phyloP scores from a whole-genome alignment of 2,797 vertebrate species.

The Sebastes cheni region DNA sequence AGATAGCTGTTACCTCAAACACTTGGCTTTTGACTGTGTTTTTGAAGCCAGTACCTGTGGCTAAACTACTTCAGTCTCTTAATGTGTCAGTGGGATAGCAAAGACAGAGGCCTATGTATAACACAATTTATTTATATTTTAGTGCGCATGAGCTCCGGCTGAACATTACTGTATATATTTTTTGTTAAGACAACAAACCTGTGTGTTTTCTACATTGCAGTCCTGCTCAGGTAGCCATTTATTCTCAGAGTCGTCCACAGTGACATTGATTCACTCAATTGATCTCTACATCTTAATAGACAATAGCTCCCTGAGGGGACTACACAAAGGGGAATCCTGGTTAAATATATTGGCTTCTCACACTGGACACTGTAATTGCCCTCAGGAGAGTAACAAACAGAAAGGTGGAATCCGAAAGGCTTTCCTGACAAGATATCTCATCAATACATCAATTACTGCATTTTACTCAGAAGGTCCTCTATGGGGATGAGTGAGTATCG shows the following conservation, averaged over 20 bases:
- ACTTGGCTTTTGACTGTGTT: constrained; percentile 7
- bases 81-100: constrained; percentile 2
- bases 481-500: constrained; percentile 26
- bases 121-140: constrained; percentile 1
- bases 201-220: neutral
- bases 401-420: constrained; percentile 29
- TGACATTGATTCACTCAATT: constrained; percentile 53
- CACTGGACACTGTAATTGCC: constrained; percentile 48
- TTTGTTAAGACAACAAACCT: constrained; percentile 3
- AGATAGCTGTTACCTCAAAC: neutral
- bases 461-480: constrained; percentile 26
- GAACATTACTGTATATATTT: neutral
- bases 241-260: constrained; percentile 44
- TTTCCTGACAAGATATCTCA: constrained; percentile 27
- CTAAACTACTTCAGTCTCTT: constrained; percentile 6
- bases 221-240: constrained; percentile 17
- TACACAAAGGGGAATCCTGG: constrained; percentile 54
- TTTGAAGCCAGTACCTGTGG: constrained; percentile 10
- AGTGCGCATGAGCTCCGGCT: neutral
- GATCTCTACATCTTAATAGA: constrained; percentile 56
- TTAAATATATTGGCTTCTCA: constrained; percentile 57
- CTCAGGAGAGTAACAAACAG: constrained; percentile 37
- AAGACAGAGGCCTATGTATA: neutral
- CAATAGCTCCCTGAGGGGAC: constrained; percentile 53
- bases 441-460: constrained; percentile 55